Percentiles rank a stretch among this genome's conserved stretches.
Conservation (phyloP, 2,888 invertebrate species). For the Lissocephala sabroskyi region DNA sequence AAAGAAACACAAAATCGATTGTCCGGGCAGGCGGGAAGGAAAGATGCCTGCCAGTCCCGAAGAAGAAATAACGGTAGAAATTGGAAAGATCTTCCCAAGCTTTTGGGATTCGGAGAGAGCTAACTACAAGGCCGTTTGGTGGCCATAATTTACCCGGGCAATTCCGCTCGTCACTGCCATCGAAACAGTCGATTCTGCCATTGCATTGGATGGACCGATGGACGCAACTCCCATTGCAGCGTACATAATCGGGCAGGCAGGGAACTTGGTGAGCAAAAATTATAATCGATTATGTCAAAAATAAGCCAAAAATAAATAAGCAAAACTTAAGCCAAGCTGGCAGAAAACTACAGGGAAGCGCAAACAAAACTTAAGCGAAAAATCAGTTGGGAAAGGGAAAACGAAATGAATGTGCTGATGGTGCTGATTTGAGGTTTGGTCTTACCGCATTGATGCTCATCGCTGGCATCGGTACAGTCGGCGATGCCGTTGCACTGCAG, state of each 20-base stretch:
- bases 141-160: constrained; percentile 60
- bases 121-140: neutral
- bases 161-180: constrained; percentile 74
- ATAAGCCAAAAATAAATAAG: neutral
- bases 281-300: neutral
- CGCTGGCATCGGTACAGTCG: constrained; percentile 77
- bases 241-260: constrained; percentile 21
- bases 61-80: neutral
- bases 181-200: constrained; percentile 75
- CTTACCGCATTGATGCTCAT: constrained; percentile 77
- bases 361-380: neutral
- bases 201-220: constrained; percentile 74
- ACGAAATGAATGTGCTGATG: neutral
- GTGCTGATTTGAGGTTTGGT: constrained; percentile 9
- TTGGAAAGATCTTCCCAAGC: neutral
- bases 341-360: neutral
- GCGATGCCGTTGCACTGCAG: constrained; percentile 75
- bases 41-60: no score
- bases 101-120: neutral
- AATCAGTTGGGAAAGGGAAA: no score
- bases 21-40: no score
- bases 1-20: no score
- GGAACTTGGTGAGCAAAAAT: constrained; percentile 2
- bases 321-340: constrained; percentile 1
- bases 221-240: constrained; percentile 74